Percentiles rank a stretch among this genome's conserved stretches.
phyloP scores from a whole-genome alignment of 2,888 invertebrate genomes.

The Eueremaeus valkanovi region DNA sequence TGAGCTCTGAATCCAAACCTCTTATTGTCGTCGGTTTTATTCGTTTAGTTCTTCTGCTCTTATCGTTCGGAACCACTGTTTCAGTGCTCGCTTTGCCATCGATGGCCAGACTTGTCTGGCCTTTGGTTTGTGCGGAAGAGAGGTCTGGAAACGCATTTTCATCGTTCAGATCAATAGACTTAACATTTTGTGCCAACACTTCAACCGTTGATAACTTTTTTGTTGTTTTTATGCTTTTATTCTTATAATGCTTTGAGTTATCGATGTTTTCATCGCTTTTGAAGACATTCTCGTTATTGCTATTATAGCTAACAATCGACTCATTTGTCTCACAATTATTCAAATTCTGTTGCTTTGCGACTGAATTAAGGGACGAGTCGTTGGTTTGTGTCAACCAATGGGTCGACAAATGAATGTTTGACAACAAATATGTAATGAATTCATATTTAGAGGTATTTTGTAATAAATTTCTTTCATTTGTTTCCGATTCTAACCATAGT shows the following conservation, averaged over 20 bases:
- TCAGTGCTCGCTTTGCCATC: neutral
- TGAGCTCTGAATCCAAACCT: neutral
- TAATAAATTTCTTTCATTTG: neutral
- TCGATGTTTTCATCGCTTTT: neutral
- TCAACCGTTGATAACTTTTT: neutral
- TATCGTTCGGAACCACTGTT: neutral
- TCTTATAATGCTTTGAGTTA: neutral
- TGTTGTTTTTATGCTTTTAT: neutral
- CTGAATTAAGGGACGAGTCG: neutral
- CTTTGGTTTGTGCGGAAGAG: neutral
- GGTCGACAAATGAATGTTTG: constrained; percentile 7
- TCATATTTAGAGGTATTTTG: constrained; percentile 10
- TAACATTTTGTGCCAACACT: neutral
- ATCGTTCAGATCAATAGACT: neutral
- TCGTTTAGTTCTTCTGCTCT: constrained; percentile 2
- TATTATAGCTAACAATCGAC: neutral
- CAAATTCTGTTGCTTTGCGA: neutral
- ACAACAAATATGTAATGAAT: neutral
- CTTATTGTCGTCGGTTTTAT: constrained; percentile 14
- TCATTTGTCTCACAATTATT: neutral
- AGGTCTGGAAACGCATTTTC: neutral
- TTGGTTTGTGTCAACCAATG: neutral
- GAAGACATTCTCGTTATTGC: neutral
- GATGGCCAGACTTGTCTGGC: neutral
- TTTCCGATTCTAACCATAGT: neutral